phyloP scores from a whole-genome alignment of 2,113 vertebrate species.

The Clupea harengus region DNA sequence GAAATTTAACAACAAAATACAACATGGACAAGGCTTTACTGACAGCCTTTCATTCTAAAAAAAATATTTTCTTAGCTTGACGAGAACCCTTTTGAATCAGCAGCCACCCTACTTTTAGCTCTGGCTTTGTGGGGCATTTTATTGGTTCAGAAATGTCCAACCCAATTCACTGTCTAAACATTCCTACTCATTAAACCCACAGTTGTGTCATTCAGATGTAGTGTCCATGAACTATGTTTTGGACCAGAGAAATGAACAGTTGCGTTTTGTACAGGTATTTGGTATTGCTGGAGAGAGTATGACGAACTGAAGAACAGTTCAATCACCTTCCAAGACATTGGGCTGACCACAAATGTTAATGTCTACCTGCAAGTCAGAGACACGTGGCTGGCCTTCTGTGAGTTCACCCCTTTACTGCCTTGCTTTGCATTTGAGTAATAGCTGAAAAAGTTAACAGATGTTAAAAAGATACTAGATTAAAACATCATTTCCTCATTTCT shows the following conservation, averaged over 20 bases:
- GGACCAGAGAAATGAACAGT: background rate
- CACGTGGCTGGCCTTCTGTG: conserved; percentile 86
- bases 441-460: background rate
- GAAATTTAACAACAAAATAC: background rate
- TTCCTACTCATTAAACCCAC: background rate
- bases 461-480: background rate
- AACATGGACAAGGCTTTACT: background rate
- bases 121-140: background rate
- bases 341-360: conserved; percentile 76
- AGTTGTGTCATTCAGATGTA: background rate
- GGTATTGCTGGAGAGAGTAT: conserved; percentile 84
- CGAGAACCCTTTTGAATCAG: background rate
- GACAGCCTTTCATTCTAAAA: background rate
- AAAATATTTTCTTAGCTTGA: background rate
- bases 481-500: too few species aligned
- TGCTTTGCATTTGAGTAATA: background rate
- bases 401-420: conserved; percentile 51
- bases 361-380: conserved; percentile 79
- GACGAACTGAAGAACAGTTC: conserved; percentile 49
- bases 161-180: background rate
- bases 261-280: conserved; percentile 72
- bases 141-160: too few species aligned
- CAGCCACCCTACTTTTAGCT: background rate
- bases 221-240: background rate
- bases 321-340: conserved; percentile 66